Percentiles rank a stretch among this genome's conserved stretches.
These are phyloP conservation scores for Stenodema calcarata DNA, from an alignment of 2,888 invertebrate genomes.

Conservation along the genomic window DNA sequence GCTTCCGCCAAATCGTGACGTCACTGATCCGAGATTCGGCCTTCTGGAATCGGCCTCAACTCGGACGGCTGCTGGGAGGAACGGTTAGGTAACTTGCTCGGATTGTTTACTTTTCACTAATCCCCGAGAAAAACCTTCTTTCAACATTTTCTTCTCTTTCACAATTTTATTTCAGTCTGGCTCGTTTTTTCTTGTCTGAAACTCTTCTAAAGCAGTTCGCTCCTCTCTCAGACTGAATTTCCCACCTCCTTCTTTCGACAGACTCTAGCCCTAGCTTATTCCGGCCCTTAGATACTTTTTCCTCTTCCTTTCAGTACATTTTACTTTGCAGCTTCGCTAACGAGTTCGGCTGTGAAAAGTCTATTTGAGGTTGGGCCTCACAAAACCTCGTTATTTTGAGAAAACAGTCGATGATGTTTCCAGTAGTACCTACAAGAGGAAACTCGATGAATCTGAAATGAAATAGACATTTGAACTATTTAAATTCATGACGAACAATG, in stretches of 20 bases:
- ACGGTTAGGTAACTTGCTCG: slow-evolving; percentile 15
- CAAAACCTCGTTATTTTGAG: too few species aligned
- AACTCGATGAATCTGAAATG: too few species aligned
- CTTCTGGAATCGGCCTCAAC: too few species aligned
- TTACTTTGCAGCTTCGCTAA: neutral
- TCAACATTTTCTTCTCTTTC: neutral
- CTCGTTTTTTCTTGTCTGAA: neutral
- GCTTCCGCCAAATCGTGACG: too few species aligned
- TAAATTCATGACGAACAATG: too few species aligned
- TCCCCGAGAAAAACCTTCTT: neutral
- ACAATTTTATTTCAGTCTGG: neutral
- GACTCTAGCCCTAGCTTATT: neutral
- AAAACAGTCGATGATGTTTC: too few species aligned
- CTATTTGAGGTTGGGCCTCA: too few species aligned
- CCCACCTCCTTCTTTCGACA: neutral
- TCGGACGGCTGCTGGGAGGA: neutral
- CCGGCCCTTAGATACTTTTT: too few species aligned
- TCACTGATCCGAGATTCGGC: too few species aligned
- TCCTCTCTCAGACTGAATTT: neutral
- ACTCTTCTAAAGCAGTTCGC: neutral
- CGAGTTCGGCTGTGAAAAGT: neutral
- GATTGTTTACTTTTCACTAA: slow-evolving; percentile 34
- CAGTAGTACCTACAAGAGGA: too few species aligned
- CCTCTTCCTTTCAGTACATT: too few species aligned
- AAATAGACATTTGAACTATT: too few species aligned